Base-by-base conservation (phyloP, 2,888 invertebrate genomes). In the Eueremaeus valkanovi region DNA sequence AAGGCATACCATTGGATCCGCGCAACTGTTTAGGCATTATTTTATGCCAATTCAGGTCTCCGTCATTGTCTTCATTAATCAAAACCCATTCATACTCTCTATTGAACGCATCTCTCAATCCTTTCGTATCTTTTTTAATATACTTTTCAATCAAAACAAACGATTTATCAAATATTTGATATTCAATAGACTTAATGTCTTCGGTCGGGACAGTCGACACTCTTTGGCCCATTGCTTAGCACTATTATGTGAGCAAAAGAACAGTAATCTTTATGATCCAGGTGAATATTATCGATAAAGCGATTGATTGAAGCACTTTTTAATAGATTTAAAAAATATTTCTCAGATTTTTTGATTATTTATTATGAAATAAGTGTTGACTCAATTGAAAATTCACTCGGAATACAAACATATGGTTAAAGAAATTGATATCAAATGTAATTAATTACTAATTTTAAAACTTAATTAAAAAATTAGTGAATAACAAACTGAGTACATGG, bases 21-120 rank as follows among this genome's bases (percentile, higher is more conserved):
- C n/a, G 2, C 66, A 66, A 21, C 1, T 66, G 40, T 66, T 66
- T 36, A n/a, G 66, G 66, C 66, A 66, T 66, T 13, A 66, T 31
- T 66, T 66, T 66, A 40, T 66, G 40, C 66, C 40, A 66, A 40
- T 66, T 66, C 9, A 66, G n/a, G 2, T 66, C 36, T 13, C 66
- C 36, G 21, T 66, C n/a, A n/a, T n/a, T 21, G 1, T 21, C 21
- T 31, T 40, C 33, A n/a, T 66, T 66, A 21, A 36, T 36, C 21
- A 66, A 21, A 27, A 40, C 40, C 33, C 33, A 66, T 33, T 66
- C 66, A 40, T 66, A 40, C 36, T 66, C 66, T 36, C 40, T 33
- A 66, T 33, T 66, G 66, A 36, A 66, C 6, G 33, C 40, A 66
- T 66, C 24, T 36, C 66, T 66, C 36, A 66, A 13, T 36, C 33